Base-by-base conservation (phyloP, 2,113 vertebrate genomes). In the Actinemys pallida region DNA sequence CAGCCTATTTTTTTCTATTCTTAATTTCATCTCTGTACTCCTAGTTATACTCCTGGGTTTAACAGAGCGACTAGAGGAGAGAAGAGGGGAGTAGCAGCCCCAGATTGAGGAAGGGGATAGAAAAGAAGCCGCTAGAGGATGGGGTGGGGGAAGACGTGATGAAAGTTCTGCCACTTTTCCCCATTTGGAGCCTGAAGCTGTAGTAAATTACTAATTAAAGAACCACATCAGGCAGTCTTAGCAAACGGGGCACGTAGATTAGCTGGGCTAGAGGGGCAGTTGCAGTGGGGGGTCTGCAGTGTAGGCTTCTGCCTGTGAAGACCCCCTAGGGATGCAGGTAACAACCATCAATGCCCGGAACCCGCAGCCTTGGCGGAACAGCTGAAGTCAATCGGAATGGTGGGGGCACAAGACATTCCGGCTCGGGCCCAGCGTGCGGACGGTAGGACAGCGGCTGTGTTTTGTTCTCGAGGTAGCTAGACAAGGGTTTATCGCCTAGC, bases 211-310 rank as follows among this genome's bases (percentile, higher is more conserved):
- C 59, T 16, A 31, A 65, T 7, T 14, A 65, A 65, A 65, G 59
- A 31, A 1, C 29, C 59, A 35, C 31, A 7, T 8, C 6, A 17
- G 31, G 14, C 59, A 8, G 17, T 8, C 4, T 4, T 5, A 31
- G 62, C 62, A n/a, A 19, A 65, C 27, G 31, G 31, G 59, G 84
- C 69, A n/a, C 19, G 3, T 16, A 16, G 82, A 6, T 12, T 7
- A 2, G 69, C 20, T 25, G n/a, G 69, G 19, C 19, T 35, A 6
- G 19, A 22, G 69, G 35, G 69, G 3, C n/a, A 20, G n/a, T 20
- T 42, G 69, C 69, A 3, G 14, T 6, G 65, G 35, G 6, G 8
- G 54, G 16, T 2, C 57, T 16, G 13, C 56, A 57, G 8, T 31
- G 27, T 12, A 6, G 9, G 29, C 29, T 13, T 62, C 59, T 65